These are phyloP conservation scores for Leptinotarsa juncta DNA, from an alignment of 2,888 invertebrate species.

Conservation along the genomic window DNA sequence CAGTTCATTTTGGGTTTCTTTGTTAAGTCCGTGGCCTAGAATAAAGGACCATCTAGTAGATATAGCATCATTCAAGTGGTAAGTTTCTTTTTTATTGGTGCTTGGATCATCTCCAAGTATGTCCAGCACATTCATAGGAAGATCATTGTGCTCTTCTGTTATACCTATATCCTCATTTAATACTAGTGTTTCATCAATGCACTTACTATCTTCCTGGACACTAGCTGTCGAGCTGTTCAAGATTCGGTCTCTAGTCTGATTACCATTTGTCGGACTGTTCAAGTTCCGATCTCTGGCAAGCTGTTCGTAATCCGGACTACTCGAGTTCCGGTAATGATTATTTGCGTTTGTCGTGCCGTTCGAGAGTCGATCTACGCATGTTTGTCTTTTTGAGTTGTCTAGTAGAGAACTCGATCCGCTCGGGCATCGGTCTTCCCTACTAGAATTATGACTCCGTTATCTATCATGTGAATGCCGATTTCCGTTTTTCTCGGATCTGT, in stretches of 20 bases:
- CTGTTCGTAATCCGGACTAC: background rate
- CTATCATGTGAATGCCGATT: background rate
- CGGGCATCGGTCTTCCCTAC: background rate
- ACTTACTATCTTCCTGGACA: background rate
- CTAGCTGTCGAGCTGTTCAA: background rate
- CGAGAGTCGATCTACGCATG: background rate
- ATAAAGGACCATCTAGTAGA: background rate
- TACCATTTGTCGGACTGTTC: background rate
- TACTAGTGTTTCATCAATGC: background rate
- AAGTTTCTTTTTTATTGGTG: background rate
- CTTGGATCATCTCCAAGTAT: background rate
- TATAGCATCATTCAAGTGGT: background rate
- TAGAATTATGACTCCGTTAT: background rate
- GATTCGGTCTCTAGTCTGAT: background rate
- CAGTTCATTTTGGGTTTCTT: background rate
- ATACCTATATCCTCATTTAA: background rate
- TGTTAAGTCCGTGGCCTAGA: background rate
- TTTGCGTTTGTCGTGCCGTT: background rate
- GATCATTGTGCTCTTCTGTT: background rate
- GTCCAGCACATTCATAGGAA: background rate
- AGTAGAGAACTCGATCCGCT: no score
- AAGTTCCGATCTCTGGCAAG: background rate
- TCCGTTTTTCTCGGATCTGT: background rate
- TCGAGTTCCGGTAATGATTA: background rate
- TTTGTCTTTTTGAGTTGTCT: background rate